Conservation (phyloP, 1,140 invertebrate species). For the Formica selysi region DNA sequence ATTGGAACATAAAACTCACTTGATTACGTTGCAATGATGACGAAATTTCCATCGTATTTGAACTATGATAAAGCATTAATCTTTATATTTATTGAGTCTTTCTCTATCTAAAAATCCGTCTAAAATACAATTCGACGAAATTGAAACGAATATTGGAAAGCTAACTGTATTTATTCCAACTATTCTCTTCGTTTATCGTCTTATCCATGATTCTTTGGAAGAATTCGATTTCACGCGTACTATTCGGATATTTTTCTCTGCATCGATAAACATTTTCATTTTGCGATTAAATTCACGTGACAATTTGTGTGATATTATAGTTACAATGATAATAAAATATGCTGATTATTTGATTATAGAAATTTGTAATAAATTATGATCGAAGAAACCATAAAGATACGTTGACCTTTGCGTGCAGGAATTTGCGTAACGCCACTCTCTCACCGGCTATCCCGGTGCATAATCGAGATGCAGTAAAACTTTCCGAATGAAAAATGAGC, state of each 20-base stretch:
- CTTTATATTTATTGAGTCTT: not conserved
- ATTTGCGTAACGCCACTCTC: not conserved
- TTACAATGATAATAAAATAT: not conserved
- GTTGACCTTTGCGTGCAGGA: not conserved
- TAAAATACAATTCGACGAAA: slow-evolving; percentile 25
- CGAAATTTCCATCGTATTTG: slow-evolving; percentile 1
- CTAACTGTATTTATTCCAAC: not conserved
- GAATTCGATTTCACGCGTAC: not conserved
- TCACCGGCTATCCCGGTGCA: slow-evolving; percentile 28
- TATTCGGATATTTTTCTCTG: not conserved
- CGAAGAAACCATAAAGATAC: not conserved
- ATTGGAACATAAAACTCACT: not conserved
- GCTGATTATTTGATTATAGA: not conserved
- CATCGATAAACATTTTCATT: not conserved
- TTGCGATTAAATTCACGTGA: not conserved
- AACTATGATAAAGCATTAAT: slow-evolving; percentile 10
- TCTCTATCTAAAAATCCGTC: slow-evolving; percentile 16
- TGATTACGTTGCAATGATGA: not conserved
- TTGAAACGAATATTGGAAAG: not conserved
- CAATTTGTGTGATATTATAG: not conserved
- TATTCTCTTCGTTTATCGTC: not conserved
- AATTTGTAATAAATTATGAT: slow-evolving; percentile 9
- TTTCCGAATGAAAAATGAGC: slow-evolving; percentile 40
- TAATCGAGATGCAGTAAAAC: slow-evolving; percentile 57
- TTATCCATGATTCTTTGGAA: slow-evolving; percentile 5